phyloP scores from a whole-genome alignment of 2,888 invertebrate genomes.

The Caradrina kadenii region DNA sequence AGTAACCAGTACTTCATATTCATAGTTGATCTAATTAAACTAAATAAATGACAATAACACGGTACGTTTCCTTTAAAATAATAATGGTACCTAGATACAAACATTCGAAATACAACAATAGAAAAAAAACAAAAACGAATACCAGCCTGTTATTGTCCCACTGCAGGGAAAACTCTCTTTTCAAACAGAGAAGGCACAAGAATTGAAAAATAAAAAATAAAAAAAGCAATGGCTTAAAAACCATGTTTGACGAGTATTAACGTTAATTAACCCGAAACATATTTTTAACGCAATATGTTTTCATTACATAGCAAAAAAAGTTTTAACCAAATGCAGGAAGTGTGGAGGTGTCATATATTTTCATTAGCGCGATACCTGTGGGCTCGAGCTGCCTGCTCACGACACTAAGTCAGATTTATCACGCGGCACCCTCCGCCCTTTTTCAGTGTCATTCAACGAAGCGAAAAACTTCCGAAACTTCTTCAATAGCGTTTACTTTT shows the following conservation, averaged over 20 bases:
- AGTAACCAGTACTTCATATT: too few species aligned
- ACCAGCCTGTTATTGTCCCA: too few species aligned
- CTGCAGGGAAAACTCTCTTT: too few species aligned
- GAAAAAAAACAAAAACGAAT: too few species aligned
- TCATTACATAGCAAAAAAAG: slow-evolving; percentile 34
- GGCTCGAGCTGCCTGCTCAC: slow-evolving; percentile 73
- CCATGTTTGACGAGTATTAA: slow-evolving; percentile 2
- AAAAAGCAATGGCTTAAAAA: too few species aligned
- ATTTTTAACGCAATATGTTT: slow-evolving; percentile 38
- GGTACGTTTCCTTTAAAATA: too few species aligned
- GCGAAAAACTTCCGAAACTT: slow-evolving; percentile 57
- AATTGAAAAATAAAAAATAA: too few species aligned
- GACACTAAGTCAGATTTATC: slow-evolving; percentile 87
- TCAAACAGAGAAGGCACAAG: too few species aligned
- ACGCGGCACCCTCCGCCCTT: slow-evolving; percentile 72
- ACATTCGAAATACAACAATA: too few species aligned
- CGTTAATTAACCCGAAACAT: slow-evolving; percentile 13
- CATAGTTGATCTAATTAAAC: too few species aligned
- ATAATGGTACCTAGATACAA: too few species aligned
- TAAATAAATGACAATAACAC: too few species aligned
- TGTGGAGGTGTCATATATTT: slow-evolving; percentile 76
- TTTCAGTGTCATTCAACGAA: slow-evolving; percentile 75
- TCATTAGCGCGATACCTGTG: slow-evolving; percentile 81
- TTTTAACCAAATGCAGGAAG: slow-evolving; percentile 61
- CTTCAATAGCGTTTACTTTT: slow-evolving; percentile 47